A percentile compares a stretch with the other conserved stretches of the same genome.
Evolutionary conservation across 37 sponge, comb jelly and placozoan species (phyloP).

Genomic region (Geodia barretti): DNA sequence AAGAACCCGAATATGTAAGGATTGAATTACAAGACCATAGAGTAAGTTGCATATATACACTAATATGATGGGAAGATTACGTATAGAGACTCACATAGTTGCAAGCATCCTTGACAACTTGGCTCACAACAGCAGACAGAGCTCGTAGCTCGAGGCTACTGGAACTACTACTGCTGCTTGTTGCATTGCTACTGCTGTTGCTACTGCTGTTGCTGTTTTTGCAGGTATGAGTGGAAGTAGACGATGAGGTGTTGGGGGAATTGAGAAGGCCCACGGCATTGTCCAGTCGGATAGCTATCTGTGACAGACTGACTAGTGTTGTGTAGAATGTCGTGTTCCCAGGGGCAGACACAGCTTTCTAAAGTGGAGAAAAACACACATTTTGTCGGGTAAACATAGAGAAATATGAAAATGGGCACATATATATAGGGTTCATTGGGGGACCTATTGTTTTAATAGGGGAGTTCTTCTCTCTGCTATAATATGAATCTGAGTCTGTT

Average conservation of each 20-base stretch:
- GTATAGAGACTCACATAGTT: background rate
- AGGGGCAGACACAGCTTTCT: background rate
- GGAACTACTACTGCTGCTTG: background rate
- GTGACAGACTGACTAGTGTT: background rate
- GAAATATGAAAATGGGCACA: background rate
- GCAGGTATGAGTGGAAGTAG: background rate
- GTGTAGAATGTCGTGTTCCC: background rate
- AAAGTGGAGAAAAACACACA: background rate
- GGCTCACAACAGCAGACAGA: conserved; percentile 7
- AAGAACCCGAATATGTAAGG: too few species aligned
- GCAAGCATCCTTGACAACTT: conserved; percentile 15
- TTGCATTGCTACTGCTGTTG: background rate
- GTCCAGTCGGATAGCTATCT: background rate
- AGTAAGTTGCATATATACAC: too few species aligned
- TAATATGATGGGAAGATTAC: too few species aligned
- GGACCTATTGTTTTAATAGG: too few species aligned
- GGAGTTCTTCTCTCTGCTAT: too few species aligned
- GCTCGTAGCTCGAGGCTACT: background rate
- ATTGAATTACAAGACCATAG: too few species aligned
- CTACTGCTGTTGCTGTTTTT: background rate
- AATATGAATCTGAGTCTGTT: too few species aligned
- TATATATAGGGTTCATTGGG: background rate
- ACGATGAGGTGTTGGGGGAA: background rate
- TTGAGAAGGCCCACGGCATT: too few species aligned
- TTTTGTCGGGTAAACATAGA: background rate